Percentiles rank a stretch among this genome's conserved stretches.
Conservation (phyloP, 2,113 vertebrate genomes). For the Oryzias javanicus region DNA sequence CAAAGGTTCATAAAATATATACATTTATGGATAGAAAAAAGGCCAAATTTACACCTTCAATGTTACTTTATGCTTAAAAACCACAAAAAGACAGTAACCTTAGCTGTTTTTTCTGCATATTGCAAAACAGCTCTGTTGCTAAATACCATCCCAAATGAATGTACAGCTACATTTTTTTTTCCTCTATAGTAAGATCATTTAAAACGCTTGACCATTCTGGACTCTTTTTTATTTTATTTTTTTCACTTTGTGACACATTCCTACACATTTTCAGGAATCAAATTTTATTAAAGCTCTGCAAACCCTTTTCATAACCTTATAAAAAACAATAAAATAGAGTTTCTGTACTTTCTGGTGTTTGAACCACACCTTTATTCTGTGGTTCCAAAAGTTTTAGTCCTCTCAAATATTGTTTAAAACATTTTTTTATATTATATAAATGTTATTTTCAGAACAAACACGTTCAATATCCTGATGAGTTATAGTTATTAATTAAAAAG, state of each 20-base stretch:
- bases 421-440: too few species aligned
- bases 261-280: background rate
- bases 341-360: background rate
- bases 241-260: background rate
- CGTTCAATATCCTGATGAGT: accelerated
- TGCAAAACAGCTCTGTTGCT: too few species aligned
- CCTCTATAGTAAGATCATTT: too few species aligned
- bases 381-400: background rate
- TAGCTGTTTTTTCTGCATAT: too few species aligned
- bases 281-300: background rate
- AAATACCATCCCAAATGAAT: too few species aligned
- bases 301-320: background rate
- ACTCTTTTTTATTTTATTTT: background rate
- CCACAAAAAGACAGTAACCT: too few species aligned
- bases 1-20: background rate
- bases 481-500: conserved; percentile 1
- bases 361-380: conserved; percentile 29
- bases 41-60: too few species aligned
- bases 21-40: background rate
- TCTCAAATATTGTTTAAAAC: too few species aligned
- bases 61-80: too few species aligned
- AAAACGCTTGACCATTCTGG: background rate
- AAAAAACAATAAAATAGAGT: background rate
- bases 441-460: background rate
- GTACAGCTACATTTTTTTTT: too few species aligned